Conservation (phyloP, 1,140 invertebrate species). For the Scaptomyza pallida region DNA sequence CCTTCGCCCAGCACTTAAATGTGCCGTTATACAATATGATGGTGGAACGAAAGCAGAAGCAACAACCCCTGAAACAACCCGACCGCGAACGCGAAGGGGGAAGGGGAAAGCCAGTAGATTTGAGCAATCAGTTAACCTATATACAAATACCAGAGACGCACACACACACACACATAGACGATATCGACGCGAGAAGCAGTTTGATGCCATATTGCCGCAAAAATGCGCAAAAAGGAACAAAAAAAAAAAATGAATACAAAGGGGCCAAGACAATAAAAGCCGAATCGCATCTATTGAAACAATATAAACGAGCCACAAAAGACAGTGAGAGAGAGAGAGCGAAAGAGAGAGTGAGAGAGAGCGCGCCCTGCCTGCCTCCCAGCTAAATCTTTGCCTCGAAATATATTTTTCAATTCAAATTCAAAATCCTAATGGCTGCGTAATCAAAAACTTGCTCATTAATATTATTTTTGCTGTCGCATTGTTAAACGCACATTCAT, state of each 20-base stretch:
- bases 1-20: conserved; percentile 20
- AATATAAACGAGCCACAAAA: conserved; percentile 8
- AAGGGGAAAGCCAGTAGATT: conserved; percentile 10
- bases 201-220: conserved; percentile 36
- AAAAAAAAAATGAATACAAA: neutral
- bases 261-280: conserved; percentile 41
- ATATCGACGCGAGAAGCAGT: conserved; percentile 8
- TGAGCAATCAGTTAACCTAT: conserved; percentile 22
- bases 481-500: conserved; percentile 29
- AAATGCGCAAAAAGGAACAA: conserved; percentile 44
- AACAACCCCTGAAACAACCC: conserved; percentile 11
- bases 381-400: neutral
- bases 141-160: neutral
- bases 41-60: conserved; percentile 11
- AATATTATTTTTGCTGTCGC: conserved; percentile 53
- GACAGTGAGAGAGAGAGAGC: conserved; percentile 9
- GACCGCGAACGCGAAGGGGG: conserved; percentile 24
- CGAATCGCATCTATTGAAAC: conserved; percentile 41
- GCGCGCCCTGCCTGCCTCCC: neutral
- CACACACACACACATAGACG: too few species aligned
- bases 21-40: conserved; percentile 24
- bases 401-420: conserved; percentile 46
- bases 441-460: conserved; percentile 61
- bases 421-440: conserved; percentile 51
- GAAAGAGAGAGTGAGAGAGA: too few species aligned